Percentiles rank a stretch among this genome's conserved stretches.
phyloP scores from a whole-genome alignment of 2,888 invertebrate species.

The Chymomyza fuscimana region DNA sequence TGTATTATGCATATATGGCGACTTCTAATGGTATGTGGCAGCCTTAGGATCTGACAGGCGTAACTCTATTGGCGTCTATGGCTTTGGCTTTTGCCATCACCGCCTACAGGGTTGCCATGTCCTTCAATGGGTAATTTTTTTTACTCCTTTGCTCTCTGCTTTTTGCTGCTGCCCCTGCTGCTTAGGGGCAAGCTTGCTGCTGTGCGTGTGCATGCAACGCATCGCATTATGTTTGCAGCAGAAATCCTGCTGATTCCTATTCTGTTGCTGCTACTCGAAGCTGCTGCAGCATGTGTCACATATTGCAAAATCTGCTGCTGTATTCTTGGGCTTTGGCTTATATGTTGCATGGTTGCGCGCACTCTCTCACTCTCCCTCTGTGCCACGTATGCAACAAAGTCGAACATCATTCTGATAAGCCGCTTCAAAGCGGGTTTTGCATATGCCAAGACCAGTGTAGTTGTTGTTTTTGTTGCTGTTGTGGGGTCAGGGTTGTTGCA shows the following conservation, averaged over 20 bases:
- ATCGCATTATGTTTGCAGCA: conserved; percentile 40
- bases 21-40: conserved; percentile 26
- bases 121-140: conserved; percentile 35
- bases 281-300: conserved; percentile 61
- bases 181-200: conserved; percentile 12
- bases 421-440: conserved; percentile 68
- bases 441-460: conserved; percentile 51
- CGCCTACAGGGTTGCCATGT: conserved; percentile 38
- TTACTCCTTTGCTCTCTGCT: background rate
- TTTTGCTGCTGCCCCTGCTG: conserved; percentile 14
- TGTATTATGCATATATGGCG: background rate
- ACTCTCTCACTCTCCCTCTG: background rate
- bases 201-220: conserved; percentile 14
- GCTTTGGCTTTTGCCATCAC: conserved; percentile 58
- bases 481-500: conserved; percentile 33
- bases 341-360: background rate
- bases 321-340: conserved; percentile 53
- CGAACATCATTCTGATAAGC: conserved; percentile 60
- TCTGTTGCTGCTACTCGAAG: conserved; percentile 8
- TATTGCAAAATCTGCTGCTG: conserved; percentile 59
- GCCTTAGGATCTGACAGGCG: conserved; percentile 3
- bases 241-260: conserved; percentile 4
- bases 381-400: conserved; percentile 42
- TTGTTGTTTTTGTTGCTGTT: background rate
- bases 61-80: conserved; percentile 29